Percentiles rank a stretch among this genome's conserved stretches.
Conservation (phyloP, 2,113 vertebrate species). For the Varanus salvator region DNA sequence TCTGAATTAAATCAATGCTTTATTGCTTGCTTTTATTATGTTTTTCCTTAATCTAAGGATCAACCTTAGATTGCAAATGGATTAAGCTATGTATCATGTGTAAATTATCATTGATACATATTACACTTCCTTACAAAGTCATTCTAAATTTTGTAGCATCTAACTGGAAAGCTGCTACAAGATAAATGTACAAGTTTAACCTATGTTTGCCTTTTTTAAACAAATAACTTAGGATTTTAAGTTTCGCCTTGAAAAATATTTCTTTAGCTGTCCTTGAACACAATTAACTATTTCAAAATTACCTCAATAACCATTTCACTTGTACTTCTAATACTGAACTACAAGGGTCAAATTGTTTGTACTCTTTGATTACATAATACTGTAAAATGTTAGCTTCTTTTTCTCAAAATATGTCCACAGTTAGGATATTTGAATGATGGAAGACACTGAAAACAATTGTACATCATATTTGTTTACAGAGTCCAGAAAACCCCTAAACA, state of each 20-base stretch:
- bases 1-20: neutral
- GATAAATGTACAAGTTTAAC: slow-evolving; percentile 48
- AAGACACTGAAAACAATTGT: neutral
- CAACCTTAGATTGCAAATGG: slow-evolving; percentile 12
- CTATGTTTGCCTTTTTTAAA: slow-evolving; percentile 28
- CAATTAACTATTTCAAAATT: slow-evolving; percentile 21
- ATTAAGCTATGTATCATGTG: slow-evolving; percentile 33
- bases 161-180: slow-evolving; percentile 59
- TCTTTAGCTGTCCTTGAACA: slow-evolving; percentile 7
- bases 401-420: neutral
- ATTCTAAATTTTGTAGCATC: slow-evolving; percentile 51
- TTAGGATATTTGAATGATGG: neutral
- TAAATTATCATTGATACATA: neutral
- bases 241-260: slow-evolving; percentile 51
- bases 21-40: neutral
- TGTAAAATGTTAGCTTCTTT: neutral
- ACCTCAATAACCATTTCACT: slow-evolving; percentile 32
- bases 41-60: neutral
- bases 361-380: neutral
- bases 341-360: slow-evolving; percentile 22
- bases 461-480: neutral
- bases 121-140: slow-evolving; percentile 5
- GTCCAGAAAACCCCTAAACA: neutral
- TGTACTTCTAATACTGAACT: slow-evolving; percentile 31
- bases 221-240: slow-evolving; percentile 52